A percentile compares a stretch with the other conserved stretches of the same genome.
Conservation (phyloP, 2,797 vertebrate species). For the Hydrocynus forskahlii region DNA sequence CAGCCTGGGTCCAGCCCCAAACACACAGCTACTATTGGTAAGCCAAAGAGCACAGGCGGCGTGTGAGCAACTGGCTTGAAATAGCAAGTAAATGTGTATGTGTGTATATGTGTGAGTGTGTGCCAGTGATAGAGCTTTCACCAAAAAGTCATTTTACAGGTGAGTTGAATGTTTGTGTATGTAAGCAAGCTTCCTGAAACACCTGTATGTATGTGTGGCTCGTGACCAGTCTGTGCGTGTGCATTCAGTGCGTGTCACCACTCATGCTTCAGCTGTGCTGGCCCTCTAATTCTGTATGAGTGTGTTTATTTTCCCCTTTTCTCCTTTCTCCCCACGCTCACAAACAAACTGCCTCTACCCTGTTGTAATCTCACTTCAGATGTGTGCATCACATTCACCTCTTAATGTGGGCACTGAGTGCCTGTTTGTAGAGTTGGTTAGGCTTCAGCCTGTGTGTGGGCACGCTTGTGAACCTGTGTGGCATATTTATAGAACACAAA, state of each 20-base stretch:
- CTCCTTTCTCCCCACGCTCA: slow-evolving; percentile 11
- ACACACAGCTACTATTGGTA: slow-evolving; percentile 82
- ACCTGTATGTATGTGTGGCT: background rate
- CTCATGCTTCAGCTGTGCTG: slow-evolving; percentile 12
- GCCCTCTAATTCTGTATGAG: slow-evolving; percentile 5
- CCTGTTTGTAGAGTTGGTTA: slow-evolving; percentile 44
- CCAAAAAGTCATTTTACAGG: background rate
- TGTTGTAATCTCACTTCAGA: slow-evolving; percentile 21
- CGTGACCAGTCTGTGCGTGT: slow-evolving; percentile 20
- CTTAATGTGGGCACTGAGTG: slow-evolving; percentile 37
- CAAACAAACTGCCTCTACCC: slow-evolving; percentile 11
- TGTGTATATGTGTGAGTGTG: slow-evolving; percentile 19
- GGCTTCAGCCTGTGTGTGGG: slow-evolving; percentile 43
- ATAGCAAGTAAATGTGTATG: slow-evolving; percentile 33
- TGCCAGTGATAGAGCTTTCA: slow-evolving; percentile 13
- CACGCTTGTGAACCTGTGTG: slow-evolving; percentile 34
- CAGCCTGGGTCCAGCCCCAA: slow-evolving; percentile 86
- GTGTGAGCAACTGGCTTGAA: slow-evolving; percentile 43
- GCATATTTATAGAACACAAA: slow-evolving; percentile 26
- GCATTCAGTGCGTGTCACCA: slow-evolving; percentile 16
- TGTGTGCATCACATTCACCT: slow-evolving; percentile 9
- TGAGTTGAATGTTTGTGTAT: background rate
- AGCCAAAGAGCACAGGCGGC: slow-evolving; percentile 55
- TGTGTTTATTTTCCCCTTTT: slow-evolving; percentile 15
- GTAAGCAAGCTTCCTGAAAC: slow-evolving; percentile 9